These are phyloP conservation scores for Argyrosomus regius DNA, from an alignment of 2,797 vertebrate genomes.

Conservation along the genomic window DNA sequence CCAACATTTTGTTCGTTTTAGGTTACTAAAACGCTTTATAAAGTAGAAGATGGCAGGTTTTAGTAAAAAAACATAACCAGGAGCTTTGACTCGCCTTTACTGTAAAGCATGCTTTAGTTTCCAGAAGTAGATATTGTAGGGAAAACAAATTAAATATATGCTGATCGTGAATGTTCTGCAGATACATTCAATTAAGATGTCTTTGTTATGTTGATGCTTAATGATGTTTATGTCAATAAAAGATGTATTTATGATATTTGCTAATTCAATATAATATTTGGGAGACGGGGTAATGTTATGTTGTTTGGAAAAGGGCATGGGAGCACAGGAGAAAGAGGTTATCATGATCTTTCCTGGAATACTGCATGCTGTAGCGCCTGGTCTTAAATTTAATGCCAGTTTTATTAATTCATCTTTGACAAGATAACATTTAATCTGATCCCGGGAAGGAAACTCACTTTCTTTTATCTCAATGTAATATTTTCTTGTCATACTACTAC, in stretches of 20 bases:
- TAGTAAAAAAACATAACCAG: too few species aligned
- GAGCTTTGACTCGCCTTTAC: neutral
- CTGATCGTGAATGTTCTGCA: neutral
- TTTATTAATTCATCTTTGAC: constrained; percentile 22
- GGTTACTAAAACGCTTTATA: neutral
- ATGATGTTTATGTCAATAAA: neutral
- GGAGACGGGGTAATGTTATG: neutral
- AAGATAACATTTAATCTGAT: constrained; percentile 18
- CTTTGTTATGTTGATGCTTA: constrained; percentile 1
- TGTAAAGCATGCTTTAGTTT: neutral
- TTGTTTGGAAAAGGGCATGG: constrained; percentile 2
- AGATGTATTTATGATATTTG: neutral
- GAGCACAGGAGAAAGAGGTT: neutral
- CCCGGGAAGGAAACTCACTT: neutral
- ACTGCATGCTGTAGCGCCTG: neutral
- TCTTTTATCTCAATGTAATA: constrained; percentile 9
- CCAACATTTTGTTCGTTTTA: neutral
- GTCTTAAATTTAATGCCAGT: neutral
- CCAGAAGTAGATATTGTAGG: neutral
- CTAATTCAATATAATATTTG: neutral
- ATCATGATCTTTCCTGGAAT: neutral
- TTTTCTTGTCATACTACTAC: constrained; percentile 7
- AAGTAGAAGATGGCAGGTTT: too few species aligned
- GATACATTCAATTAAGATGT: neutral
- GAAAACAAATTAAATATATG: neutral